phyloP scores from a whole-genome alignment of 2,797 vertebrate genomes.

The Rhodeus uyekii region DNA sequence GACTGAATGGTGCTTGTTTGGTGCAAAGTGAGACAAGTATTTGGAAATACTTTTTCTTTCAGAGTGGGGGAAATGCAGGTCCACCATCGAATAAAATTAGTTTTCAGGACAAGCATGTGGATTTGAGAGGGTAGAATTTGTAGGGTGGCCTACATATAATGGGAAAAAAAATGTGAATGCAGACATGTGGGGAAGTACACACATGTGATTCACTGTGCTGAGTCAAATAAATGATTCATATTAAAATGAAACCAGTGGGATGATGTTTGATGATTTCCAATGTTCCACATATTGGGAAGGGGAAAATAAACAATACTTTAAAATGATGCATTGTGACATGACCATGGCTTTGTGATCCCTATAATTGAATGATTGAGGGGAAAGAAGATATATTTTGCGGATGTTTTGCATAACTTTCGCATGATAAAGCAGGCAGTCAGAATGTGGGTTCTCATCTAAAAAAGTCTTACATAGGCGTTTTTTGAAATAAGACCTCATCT shows the following conservation, averaged over 20 bases:
- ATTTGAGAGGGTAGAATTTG: too few species aligned
- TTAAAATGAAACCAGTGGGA: neutral
- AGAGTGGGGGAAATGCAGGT: neutral
- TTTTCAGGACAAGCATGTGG: neutral
- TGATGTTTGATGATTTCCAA: neutral
- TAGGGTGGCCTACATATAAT: slow-evolving; percentile 10
- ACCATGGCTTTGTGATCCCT: neutral
- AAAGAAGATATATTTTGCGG: neutral
- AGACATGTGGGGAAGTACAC: neutral
- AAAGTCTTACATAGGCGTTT: neutral
- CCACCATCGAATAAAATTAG: neutral
- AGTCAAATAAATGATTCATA: neutral
- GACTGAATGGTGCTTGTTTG: neutral
- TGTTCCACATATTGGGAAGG: neutral
- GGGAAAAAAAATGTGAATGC: neutral
- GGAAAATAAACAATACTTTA: neutral
- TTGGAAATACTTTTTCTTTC: neutral
- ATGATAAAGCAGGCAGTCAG: neutral
- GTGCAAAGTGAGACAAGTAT: neutral
- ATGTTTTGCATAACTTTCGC: neutral
- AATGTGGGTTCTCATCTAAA: neutral
- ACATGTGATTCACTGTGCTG: neutral
- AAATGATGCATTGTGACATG: slow-evolving; percentile 1
- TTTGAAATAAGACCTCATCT: neutral
- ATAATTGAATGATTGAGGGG: neutral